These are phyloP conservation scores for Odontophorus gujanensis DNA, from an alignment of 2,113 vertebrate species.

Conservation along the genomic window DNA sequence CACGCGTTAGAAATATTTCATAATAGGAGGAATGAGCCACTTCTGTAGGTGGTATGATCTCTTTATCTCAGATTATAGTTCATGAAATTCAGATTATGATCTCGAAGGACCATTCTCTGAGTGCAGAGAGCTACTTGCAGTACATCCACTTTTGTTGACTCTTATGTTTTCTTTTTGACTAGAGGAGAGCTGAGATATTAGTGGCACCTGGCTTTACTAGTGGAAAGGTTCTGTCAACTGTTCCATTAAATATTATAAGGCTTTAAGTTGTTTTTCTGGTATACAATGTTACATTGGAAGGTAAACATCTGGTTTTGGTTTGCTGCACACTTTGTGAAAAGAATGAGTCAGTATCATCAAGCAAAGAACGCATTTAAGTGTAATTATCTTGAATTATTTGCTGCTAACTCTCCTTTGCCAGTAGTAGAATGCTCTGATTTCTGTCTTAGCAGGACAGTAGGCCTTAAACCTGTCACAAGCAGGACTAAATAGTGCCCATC, in stretches of 20 bases:
- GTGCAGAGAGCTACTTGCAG: not conserved
- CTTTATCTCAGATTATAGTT: not conserved
- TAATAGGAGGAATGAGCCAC: not conserved
- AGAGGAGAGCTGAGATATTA: not conserved
- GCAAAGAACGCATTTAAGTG: not conserved
- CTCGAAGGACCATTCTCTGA: not conserved
- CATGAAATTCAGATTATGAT: not conserved
- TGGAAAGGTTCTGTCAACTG: not conserved
- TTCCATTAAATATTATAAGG: not conserved
- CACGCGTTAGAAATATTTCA: not conserved
- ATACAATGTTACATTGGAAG: not conserved
- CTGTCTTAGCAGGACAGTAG: not conserved
- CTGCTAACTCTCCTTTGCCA: not conserved
- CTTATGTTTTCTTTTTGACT: not conserved
- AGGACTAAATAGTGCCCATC: not conserved
- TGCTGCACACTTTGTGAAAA: not conserved
- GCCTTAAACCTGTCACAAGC: not conserved
- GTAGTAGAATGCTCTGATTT: slow-evolving; percentile 2
- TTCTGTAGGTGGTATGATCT: not conserved
- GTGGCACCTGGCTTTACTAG: not conserved
- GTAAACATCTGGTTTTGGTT: slow-evolving; percentile 6
- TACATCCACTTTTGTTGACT: not conserved
- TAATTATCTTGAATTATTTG: slow-evolving; percentile 23
- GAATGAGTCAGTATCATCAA: not conserved
- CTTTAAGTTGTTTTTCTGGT: not conserved